phyloP scores from a whole-genome alignment of 1,140 invertebrate species.

The honey bee (Apis mellifera) region DNA sequence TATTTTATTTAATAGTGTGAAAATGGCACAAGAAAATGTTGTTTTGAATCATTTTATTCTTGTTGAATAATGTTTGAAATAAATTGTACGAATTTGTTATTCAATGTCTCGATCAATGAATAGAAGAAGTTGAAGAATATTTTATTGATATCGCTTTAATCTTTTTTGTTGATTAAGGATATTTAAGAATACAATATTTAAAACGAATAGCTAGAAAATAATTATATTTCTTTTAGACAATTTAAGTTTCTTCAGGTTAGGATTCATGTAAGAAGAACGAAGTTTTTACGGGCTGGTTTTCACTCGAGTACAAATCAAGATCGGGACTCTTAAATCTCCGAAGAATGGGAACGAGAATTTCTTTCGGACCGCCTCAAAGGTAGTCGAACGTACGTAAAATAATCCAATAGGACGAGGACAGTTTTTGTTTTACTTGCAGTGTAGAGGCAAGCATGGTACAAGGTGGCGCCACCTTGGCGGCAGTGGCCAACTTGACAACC shows the following conservation, averaged over 20 bases:
- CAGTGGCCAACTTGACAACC: conserved; percentile 7
- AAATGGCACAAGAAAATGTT: too few species aligned
- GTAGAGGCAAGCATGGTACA: conserved; percentile 2
- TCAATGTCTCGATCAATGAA: too few species aligned
- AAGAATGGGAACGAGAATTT: not conserved
- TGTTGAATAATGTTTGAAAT: too few species aligned
- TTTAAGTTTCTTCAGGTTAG: not conserved
- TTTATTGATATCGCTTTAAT: too few species aligned
- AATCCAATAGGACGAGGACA: not conserved
- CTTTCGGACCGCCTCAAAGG: not conserved
- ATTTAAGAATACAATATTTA: too few species aligned
- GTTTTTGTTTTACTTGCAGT: conserved; percentile 28
- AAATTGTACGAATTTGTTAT: too few species aligned
- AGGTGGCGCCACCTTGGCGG: conserved; percentile 58
- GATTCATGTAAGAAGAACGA: not conserved
- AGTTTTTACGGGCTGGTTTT: not conserved
- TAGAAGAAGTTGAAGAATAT: too few species aligned
- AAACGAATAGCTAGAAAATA: too few species aligned
- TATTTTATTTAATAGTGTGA: too few species aligned
- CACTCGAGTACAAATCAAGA: not conserved
- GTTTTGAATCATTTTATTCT: too few species aligned
- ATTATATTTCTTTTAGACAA: too few species aligned
- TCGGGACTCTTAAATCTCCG: not conserved
- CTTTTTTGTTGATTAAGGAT: too few species aligned
- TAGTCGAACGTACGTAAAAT: conserved; percentile 15